Evolutionary conservation across 2,888 invertebrate genomes (phyloP).

Genomic region (Agrochola circellaris): DNA sequence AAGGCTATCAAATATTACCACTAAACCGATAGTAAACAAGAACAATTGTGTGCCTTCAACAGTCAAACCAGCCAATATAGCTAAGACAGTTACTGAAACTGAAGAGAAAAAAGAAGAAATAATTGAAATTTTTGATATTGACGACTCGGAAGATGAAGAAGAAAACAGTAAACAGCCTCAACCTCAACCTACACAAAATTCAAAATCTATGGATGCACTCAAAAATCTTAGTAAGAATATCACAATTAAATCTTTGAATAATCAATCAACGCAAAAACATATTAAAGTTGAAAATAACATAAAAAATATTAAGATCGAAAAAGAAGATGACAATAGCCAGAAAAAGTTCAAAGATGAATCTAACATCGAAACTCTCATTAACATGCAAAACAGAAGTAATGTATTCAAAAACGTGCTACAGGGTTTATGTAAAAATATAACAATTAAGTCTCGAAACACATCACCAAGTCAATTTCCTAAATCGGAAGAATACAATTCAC

Average conservation of each 20-base stretch:
- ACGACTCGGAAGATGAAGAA: conserved; percentile 85
- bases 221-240: conserved; percentile 80
- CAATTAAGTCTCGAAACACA: conserved; percentile 80
- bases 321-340: conserved; percentile 54
- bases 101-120: conserved; percentile 74
- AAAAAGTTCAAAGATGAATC: conserved; percentile 53
- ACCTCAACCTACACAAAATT: conserved; percentile 44
- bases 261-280: conserved; percentile 41
- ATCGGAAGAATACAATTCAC: conserved; percentile 66
- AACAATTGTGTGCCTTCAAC: conserved; percentile 21
- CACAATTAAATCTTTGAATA: conserved; percentile 76
- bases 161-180: conserved; percentile 52
- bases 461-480: conserved; percentile 69
- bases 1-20: conserved; percentile 55
- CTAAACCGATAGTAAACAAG: conserved; percentile 58
- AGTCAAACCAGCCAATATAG: conserved; percentile 57
- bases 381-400: conserved; percentile 58
- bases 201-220: conserved; percentile 68
- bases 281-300: conserved; percentile 48
- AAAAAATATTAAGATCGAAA: conserved; percentile 54
- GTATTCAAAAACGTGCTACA: conserved; percentile 78
- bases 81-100: conserved; percentile 66
- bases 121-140: conserved; percentile 85
- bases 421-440: conserved; percentile 82
- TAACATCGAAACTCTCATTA: conserved; percentile 47